Conservation (phyloP, 1,140 invertebrate species). For the Drosophila lini region DNA sequence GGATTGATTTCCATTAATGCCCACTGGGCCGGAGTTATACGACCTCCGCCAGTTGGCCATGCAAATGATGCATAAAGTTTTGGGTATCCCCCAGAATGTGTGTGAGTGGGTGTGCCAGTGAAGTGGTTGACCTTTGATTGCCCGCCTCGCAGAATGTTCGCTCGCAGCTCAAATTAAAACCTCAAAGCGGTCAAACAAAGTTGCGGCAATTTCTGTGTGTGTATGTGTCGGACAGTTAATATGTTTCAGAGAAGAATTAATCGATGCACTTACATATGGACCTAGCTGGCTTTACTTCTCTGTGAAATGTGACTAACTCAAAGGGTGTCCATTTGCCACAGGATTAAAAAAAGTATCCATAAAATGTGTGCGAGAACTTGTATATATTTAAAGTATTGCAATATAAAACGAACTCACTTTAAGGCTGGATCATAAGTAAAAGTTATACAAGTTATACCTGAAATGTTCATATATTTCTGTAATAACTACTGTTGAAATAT, state of each 20-base stretch:
- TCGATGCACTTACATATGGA: background rate
- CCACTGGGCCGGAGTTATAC: slow-evolving; percentile 28
- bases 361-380: background rate
- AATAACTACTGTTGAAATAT: background rate
- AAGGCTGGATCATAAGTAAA: too few relatives aligned
- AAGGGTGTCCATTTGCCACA: background rate
- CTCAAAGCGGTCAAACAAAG: slow-evolving; percentile 39
- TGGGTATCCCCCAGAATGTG: slow-evolving; percentile 15
- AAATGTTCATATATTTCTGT: background rate
- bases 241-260: slow-evolving; percentile 13
- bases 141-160: slow-evolving; percentile 18
- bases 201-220: slow-evolving; percentile 2
- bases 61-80: slow-evolving; percentile 75
- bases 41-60: slow-evolving; percentile 54
- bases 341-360: background rate
- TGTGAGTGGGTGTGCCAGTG: slow-evolving; percentile 13
- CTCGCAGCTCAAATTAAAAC: slow-evolving; percentile 35
- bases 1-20: slow-evolving; percentile 71
- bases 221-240: slow-evolving; percentile 18
- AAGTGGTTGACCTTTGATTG: slow-evolving; percentile 56
- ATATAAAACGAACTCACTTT: too few relatives aligned
- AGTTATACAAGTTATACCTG: too few relatives aligned
- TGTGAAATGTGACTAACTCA: background rate
- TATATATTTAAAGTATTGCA: too few relatives aligned
- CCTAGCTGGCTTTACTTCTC: background rate